Percentiles rank a stretch among this genome's conserved stretches.
phyloP scores from a whole-genome alignment of 2,888 invertebrate genomes.

The Galerucella pusilla region DNA sequence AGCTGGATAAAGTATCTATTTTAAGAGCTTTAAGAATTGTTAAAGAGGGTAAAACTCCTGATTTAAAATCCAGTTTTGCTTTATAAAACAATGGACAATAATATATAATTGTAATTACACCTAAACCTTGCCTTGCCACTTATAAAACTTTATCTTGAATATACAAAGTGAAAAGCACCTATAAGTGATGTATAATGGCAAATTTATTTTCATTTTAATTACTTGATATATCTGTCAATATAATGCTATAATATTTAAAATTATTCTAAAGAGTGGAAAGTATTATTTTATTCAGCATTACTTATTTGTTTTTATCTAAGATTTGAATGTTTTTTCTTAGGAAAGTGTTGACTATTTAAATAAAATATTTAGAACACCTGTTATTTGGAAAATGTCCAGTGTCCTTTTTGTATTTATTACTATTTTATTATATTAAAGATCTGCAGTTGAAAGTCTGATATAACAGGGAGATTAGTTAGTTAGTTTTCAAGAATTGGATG shows the following conservation, averaged over 20 bases:
- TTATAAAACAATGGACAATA: neutral
- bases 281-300: too few relatives aligned
- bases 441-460: neutral
- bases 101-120: neutral
- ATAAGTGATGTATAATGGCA: too few relatives aligned
- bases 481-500: neutral
- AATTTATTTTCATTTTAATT: too few relatives aligned
- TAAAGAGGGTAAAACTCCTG: constrained; percentile 63
- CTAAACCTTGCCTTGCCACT: too few relatives aligned
- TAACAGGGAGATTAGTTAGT: neutral
- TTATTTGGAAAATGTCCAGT: neutral
- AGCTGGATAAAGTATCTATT: constrained; percentile 92
- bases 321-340: neutral
- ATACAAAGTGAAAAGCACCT: too few relatives aligned
- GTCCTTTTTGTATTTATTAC: neutral
- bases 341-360: neutral
- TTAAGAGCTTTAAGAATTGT: constrained; percentile 87
- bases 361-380: neutral
- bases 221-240: too few relatives aligned
- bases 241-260: too few relatives aligned
- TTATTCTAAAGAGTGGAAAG: too few relatives aligned
- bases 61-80: constrained; percentile 32
- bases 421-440: neutral
- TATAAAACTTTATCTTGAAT: too few relatives aligned
- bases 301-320: too few relatives aligned